Base-by-base conservation (phyloP, 2,888 invertebrate species). In the Phaonia tiefii region DNA sequence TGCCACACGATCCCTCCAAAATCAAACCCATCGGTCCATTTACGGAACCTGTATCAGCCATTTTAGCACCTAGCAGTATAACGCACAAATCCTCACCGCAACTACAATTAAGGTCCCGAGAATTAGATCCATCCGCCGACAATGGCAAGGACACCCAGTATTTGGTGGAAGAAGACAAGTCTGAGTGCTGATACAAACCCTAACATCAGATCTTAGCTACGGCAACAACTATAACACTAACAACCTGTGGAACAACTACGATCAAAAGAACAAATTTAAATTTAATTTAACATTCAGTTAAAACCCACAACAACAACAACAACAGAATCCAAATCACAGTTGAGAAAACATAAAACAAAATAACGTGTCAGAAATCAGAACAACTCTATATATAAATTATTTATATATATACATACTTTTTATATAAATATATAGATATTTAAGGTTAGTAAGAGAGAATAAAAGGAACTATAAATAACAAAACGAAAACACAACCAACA, bases 81-180 rank as follows among this genome's bases (percentile, higher is more conserved):
- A 95, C 96, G 85, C 96, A 96, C 88, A 93, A 94, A 87, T 94
- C 94, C 74, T 94, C 95, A 79, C 95, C 95, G 26, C 94, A 94
- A 89, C 92, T 95, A 85, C 94, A 94, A 89, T 92, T 95, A 85
- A 92, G 95, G 90, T 95, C 95, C 90, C 93, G 94, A 85, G 95
- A 95, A 89, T 92, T 97, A 80, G 96, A 97, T 91, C 97, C 97
- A 2, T 92, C 93, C 75, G 93, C 94, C 77, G 97, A 98, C 91
- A 96, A 96, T 75, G 97, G 97, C 90, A 96, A 95, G 91, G 98
- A 98, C 92, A 98, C 98, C 60, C 96, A 96, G 91, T 94, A 95
- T 90, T 93, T 98, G 85, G 97, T 98, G 85, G 95, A 95, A 91
- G 97, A 97, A 92, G 97, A 97, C 92, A 94, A 94, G 91, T 95